Base-by-base conservation (phyloP, 64 coral and sea anemone species). In the Hydrozoanthus tunicans region DNA sequence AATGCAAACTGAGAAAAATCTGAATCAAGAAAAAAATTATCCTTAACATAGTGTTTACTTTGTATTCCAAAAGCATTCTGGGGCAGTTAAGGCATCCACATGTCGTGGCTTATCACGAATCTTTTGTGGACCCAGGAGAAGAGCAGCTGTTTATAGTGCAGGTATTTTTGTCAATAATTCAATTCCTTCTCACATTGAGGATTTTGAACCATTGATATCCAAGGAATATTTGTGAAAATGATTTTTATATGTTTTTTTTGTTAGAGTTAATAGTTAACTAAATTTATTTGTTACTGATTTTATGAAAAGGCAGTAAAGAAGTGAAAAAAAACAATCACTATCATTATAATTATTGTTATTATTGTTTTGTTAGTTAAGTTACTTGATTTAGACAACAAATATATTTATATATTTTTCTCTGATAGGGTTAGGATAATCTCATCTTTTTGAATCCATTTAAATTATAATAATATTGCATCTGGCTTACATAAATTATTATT, bases 101-200 rank as follows among this genome's bases (percentile, higher is more conserved):
- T 77, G 76, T 96, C 77, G 95, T 96, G 11, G 79, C 72, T 5
- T 78, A 93, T 10, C 79, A 90, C 73, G 92, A 93, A 85, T 96
- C 92, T 20, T 96, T 96, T 55, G 72, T 91, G 55, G 92, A 93
- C 81, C 72, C 86, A 25, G 67, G 70, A 55, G 95, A 93, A 24
- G 95, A 96, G 15, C 75, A 88, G 52, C 76, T 96, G 64, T 96
- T 89, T 64, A 96, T 96, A 91, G 95, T 96, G 9, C 95, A 96
- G 91, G 94, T 96, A 90, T 51, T 43, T 43, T 43, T 43, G 32
- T 43, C 32, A 43, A 43, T 43, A 43, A 43, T 0, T 43, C 32
- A 43, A 43, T 43, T 43, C 5, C 12, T 68, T 68, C 14, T 15
- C 0, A 67, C 2, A 43, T 43, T 43, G 32, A 17, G 10, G 24